Conservation (phyloP, 1,140 invertebrate species). For the Pseudachorutes palmiensis region DNA sequence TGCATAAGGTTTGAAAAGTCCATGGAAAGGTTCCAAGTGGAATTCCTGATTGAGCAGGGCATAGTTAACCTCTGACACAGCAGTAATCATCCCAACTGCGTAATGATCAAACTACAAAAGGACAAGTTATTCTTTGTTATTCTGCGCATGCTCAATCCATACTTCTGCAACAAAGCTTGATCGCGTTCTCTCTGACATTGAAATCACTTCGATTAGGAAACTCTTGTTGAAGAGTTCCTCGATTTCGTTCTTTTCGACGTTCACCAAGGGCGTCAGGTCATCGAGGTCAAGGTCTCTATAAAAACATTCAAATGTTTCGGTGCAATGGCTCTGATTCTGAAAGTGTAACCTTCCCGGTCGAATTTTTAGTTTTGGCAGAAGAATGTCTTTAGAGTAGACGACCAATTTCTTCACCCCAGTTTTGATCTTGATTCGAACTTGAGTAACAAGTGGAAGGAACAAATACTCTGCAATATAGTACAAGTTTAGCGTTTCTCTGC, state of each 20-base stretch:
- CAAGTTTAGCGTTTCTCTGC: not conserved
- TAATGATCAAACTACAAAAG: constrained; percentile 46
- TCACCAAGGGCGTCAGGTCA: constrained; percentile 26
- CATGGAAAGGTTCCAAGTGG: constrained; percentile 56
- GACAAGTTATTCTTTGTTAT: not conserved
- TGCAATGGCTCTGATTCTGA: not conserved
- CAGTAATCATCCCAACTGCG: constrained; percentile 54
- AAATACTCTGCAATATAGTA: constrained; percentile 6
- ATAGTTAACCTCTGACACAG: constrained; percentile 55
- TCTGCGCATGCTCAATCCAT: too few relatives aligned
- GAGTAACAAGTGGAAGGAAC: constrained; percentile 12
- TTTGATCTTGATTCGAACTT: constrained; percentile 3
- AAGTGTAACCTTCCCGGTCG: constrained; percentile 26
- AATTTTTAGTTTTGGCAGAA: constrained; percentile 26
- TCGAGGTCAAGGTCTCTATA: constrained; percentile 33
- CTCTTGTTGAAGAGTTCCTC: constrained; percentile 19
- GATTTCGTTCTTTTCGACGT: constrained; percentile 7
- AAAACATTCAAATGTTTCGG: not conserved
- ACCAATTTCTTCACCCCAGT: constrained; percentile 14
- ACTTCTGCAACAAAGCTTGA: constrained; percentile 19
- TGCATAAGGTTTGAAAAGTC: constrained; percentile 47
- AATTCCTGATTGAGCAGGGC: constrained; percentile 56
- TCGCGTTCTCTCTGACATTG: constrained; percentile 16
- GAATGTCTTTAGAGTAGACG: constrained; percentile 25
- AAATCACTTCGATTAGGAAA: constrained; percentile 24